Evolutionary conservation across 2,113 vertebrate genomes (phyloP).

Genomic region (Siphamia tubifer): DNA sequence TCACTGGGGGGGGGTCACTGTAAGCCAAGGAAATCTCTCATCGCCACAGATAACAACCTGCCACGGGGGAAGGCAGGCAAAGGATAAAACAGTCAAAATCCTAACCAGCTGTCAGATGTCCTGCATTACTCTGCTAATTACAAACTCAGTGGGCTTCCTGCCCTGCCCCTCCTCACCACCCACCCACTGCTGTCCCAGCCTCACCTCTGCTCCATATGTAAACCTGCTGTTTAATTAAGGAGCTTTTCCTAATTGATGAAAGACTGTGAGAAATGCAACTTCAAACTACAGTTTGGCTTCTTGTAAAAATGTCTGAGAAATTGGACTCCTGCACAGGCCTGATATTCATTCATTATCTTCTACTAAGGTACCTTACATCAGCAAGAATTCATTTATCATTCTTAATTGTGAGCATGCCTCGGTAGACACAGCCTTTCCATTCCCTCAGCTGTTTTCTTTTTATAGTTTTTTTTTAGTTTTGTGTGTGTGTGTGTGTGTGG

Average conservation of each 20-base stretch:
- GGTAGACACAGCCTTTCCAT: constrained; percentile 14
- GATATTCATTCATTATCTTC: constrained; percentile 47
- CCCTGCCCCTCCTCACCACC: not conserved
- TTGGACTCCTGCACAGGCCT: constrained; percentile 26
- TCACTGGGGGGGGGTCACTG: constrained; percentile 29
- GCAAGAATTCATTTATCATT: constrained; percentile 24
- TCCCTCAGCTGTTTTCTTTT: constrained; percentile 1
- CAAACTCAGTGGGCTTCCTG: constrained; percentile 62
- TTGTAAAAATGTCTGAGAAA: constrained; percentile 63
- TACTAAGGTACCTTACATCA: constrained; percentile 33
- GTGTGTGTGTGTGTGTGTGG: no score
- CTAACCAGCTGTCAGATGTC: constrained; percentile 65
- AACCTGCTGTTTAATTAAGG: constrained; percentile 59
- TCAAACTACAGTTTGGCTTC: constrained; percentile 60
- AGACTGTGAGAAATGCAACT: constrained; percentile 53
- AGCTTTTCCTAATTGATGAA: constrained; percentile 71
- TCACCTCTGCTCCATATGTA: constrained; percentile 66
- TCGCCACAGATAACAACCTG: constrained; percentile 62
- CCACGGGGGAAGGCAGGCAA: constrained; percentile 35
- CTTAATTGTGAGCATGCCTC: constrained; percentile 12
- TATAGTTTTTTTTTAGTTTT: no score
- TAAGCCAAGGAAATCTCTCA: constrained; percentile 39
- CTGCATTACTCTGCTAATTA: constrained; percentile 72
- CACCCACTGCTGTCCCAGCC: constrained; percentile 25
- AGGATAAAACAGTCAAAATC: constrained; percentile 60